Evolutionary conservation across 2,113 vertebrate species (phyloP).

Genomic region (Vimba vimba): DNA sequence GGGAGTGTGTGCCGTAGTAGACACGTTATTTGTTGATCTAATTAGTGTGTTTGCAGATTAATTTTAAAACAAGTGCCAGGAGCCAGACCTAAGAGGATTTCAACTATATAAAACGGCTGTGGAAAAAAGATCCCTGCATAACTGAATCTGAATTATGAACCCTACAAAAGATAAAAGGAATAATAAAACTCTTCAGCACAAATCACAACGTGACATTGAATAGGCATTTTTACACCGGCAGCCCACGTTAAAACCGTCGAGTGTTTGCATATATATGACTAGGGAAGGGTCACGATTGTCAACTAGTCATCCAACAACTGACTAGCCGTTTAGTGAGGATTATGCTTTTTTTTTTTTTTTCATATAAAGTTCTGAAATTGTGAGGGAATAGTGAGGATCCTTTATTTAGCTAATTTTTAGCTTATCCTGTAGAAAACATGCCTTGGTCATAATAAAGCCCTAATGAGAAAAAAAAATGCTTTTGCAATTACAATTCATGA

Average conservation of each 20-base stretch:
- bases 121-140: neutral
- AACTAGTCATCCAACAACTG: neutral
- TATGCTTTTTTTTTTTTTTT: neutral
- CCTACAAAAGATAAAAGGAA: constrained; percentile 14
- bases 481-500: neutral
- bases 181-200: constrained; percentile 24
- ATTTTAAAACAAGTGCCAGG: constrained; percentile 56
- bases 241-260: neutral
- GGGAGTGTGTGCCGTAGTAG: neutral
- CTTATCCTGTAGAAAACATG: neutral
- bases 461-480: neutral
- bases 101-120: neutral
- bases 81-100: constrained; percentile 54
- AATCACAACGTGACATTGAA: neutral
- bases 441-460: neutral
- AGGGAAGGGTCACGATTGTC: neutral
- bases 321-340: neutral
- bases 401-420: neutral
- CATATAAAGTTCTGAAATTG: neutral
- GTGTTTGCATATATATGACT: neutral
- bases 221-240: neutral
- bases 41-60: constrained; percentile 57
- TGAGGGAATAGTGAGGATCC: neutral
- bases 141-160: constrained; percentile 15
- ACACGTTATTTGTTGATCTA: constrained; percentile 65